These are phyloP conservation scores for Fragum sueziense DNA, from an alignment of 2,888 invertebrate species.

Conservation along the genomic window DNA sequence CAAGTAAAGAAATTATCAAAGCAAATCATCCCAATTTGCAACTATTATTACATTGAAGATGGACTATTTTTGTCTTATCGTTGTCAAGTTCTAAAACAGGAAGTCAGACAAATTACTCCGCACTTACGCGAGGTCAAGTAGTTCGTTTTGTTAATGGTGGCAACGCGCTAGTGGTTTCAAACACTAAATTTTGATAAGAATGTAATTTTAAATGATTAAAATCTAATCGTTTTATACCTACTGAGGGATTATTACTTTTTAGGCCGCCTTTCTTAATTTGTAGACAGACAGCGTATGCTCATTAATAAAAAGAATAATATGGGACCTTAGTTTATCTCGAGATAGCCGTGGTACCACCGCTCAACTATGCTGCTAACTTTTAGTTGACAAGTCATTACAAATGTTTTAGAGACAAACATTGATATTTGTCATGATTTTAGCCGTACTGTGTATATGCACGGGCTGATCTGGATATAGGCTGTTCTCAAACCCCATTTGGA, in stretches of 20 bases:
- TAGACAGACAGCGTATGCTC: no score
- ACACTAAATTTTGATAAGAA: constrained; percentile 24
- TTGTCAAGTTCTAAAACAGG: constrained; percentile 14
- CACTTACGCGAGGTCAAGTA: constrained; percentile 18
- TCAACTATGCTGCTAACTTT: no score
- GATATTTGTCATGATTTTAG: no score
- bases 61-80: constrained; percentile 22
- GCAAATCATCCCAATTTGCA: constrained; percentile 16
- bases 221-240: constrained; percentile 21
- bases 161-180: constrained; percentile 15
- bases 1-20: constrained; percentile 25
- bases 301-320: no score
- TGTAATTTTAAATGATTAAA: constrained; percentile 23
- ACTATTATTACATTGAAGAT: constrained; percentile 15
- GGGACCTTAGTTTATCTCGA: no score
- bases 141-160: constrained; percentile 17
- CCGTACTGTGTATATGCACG: no score
- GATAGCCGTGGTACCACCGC: no score
- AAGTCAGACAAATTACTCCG: constrained; percentile 20
- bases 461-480: no score
- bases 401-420: no score
- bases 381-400: no score
- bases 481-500: no score
- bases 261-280: no score
- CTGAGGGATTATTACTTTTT: constrained; percentile 12